Conservation (phyloP, 1,140 invertebrate genomes). For the Acarapis woodi region DNA sequence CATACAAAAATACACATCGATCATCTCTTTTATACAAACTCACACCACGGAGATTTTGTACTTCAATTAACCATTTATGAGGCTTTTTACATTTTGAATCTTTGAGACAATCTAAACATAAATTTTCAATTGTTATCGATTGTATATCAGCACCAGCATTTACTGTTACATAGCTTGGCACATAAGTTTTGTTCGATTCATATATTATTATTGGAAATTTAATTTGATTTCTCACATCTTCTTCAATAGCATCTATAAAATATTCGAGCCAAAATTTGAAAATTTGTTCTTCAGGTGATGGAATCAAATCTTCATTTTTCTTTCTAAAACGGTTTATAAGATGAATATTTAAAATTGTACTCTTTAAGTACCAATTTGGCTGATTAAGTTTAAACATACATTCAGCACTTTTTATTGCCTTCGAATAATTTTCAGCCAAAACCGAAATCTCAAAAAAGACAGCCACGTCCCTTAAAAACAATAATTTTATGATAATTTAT, state of each 20-base stretch:
- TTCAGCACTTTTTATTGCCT: constrained; percentile 87
- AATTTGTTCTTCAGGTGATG: constrained; percentile 46
- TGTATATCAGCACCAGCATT: constrained; percentile 74
- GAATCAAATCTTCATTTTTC: constrained; percentile 23
- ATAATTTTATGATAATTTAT: too few relatives aligned
- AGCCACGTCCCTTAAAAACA: too few relatives aligned
- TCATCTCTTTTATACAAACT: constrained; percentile 84
- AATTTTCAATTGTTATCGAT: constrained; percentile 55
- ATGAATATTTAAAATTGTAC: constrained; percentile 87
- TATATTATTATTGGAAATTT: constrained; percentile 67
- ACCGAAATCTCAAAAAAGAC: constrained; percentile 98
- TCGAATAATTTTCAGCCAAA: constrained; percentile 79
- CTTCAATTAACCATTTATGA: constrained; percentile 73
- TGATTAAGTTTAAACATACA: constrained; percentile 98
- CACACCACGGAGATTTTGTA: constrained; percentile 67
- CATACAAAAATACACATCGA: constrained; percentile 80
- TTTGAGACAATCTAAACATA: constrained; percentile 43
- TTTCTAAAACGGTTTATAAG: constrained; percentile 76
- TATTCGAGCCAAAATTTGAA: constrained; percentile 98
- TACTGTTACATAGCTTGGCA: constrained; percentile 80
- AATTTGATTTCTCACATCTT: constrained; percentile 41
- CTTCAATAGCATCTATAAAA: constrained; percentile 70
- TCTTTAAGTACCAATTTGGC: constrained; percentile 90
- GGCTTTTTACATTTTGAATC: constrained; percentile 19
- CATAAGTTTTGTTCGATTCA: constrained; percentile 67